Evolutionary conservation across 2,797 vertebrate species (phyloP), one percentile per base, ranked within the genome.

Genomic region (Enteromius paludinosus): DNA sequence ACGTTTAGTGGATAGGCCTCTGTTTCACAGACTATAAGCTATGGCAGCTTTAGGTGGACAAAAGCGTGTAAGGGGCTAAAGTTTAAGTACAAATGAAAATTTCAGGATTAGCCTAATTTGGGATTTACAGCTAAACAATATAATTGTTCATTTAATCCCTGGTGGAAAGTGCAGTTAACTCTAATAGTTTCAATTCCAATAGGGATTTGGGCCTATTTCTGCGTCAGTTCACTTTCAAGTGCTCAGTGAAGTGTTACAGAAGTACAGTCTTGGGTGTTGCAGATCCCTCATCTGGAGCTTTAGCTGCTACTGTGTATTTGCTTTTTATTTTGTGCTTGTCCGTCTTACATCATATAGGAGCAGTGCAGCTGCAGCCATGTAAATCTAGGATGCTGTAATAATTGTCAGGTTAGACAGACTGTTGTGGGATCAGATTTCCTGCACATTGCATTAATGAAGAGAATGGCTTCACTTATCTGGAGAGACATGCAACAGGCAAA

Each of bases 171-270:
- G 83, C 88, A 86, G 89, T 91, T 92, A 92, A 92, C 86, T 90
- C 86, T 91, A 92, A 91, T 89, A 90, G 88, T 91, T 93, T 92
- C 89, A 93, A 92, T 93, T 92, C 92, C 90, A 66, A 86, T 52
- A 90, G 82, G 90, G 90, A 94, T 93, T 93, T 92, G 87, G 86
- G 85, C 70, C 86, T 90, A 89, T 52, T 69, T 68, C 23, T 83
- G 47, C 41, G 4, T 56, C 78, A 84, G 66, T 72, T 61, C 78
- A 75, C 45, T 72, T 45, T 78, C 61, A 87, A 82, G 65, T 64
- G 76, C 41, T 69, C 54, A 30, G 15, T 77, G 23, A 62, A 81
- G 61, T 81, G 72, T 70, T 45, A 77, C 43, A 73, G 41, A 79
- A 70, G 64, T 38, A 38, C 69, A 74, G 77, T 28, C 38, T 79